Evolutionary conservation across 2,113 vertebrate species (phyloP), one percentile per base, ranked within the genome.

Genomic region (Melospiza melodia): DNA sequence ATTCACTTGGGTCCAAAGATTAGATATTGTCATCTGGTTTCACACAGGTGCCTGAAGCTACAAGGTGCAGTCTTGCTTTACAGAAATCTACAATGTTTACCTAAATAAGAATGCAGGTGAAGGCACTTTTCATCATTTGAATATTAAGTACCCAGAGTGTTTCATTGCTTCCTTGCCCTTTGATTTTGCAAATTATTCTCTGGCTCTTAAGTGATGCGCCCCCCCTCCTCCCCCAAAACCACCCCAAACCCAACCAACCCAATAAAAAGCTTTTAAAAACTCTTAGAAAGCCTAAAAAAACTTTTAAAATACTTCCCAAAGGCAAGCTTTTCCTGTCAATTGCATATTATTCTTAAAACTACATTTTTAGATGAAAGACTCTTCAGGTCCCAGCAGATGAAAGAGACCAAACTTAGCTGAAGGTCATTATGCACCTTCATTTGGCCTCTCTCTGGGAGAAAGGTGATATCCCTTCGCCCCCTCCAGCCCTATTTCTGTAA

Each of bases 121-220:
- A 84, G 61, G 9, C 31, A 67, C 15, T 37, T 58, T 55, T 3
- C 15, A 51, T 54, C 0, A 63, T 72, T 54, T 62, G 10, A 54
- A 22, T 74, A 46, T 62, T 49, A 62, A 62, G 3, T 44, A 63
- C 14, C 3, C 13, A 78, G 43, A 67, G 5, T 20, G 67, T 71
- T 75, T 69, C 39, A 33, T 57, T 44, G 12, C 4, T 77, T 89
- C 33, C 30, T 73, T 61, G 18, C 12, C 19, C 12, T 66, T 54
- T 58, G 13, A 0, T 58, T 84, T 76, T 19, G 9, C 33, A 59
- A 61, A 72, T 84, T 49, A 37, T 81, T 78, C 67, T 17, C 21
- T 57, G 6, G 3, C 54, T 46, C 9, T 67, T 59, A 41, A 12
- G 2, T 0, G 0, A 27, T 3, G 8, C 23, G 3, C 10, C 12